A percentile compares a stretch with the other conserved stretches of the same genome.
These are phyloP conservation scores for Brachyrhaphis roseni DNA, from an alignment of 2,797 vertebrate species.

Conservation along the genomic window DNA sequence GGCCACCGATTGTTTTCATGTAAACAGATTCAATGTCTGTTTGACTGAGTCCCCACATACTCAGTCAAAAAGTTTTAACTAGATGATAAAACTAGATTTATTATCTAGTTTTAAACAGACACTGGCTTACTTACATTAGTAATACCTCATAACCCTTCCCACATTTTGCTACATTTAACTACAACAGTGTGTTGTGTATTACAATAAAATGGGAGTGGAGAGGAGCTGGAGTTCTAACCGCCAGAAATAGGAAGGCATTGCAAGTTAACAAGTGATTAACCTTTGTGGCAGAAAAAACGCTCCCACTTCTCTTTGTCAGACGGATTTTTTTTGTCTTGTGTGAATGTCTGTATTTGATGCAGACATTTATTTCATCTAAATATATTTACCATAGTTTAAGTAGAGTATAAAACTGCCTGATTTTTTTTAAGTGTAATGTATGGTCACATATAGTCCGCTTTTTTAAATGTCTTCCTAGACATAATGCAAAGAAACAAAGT, in stretches of 20 bases:
- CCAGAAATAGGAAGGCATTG: neutral
- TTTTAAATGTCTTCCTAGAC: slow-evolving; percentile 25
- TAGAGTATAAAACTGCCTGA: no score
- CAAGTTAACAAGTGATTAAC: neutral
- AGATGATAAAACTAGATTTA: neutral
- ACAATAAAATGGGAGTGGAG: neutral
- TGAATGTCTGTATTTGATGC: no score
- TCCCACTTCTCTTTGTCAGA: neutral
- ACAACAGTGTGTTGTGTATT: neutral
- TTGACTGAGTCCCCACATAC: neutral
- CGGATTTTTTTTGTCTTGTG: no score
- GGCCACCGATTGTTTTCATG: neutral
- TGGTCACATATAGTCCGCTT: slow-evolving; percentile 19
- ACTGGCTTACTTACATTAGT: neutral
- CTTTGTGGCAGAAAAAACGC: neutral
- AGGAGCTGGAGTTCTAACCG: neutral
- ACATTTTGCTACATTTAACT: neutral
- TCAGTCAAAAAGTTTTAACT: neutral
- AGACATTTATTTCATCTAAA: no score
- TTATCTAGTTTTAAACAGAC: neutral
- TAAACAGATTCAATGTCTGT: neutral
- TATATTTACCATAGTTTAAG: no score
- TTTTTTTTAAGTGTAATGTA: slow-evolving; percentile 1
- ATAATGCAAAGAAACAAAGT: slow-evolving; percentile 32
- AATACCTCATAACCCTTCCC: neutral